Conservation (phyloP, 2,888 invertebrate genomes). For the Yponomeuta cagnagella region DNA sequence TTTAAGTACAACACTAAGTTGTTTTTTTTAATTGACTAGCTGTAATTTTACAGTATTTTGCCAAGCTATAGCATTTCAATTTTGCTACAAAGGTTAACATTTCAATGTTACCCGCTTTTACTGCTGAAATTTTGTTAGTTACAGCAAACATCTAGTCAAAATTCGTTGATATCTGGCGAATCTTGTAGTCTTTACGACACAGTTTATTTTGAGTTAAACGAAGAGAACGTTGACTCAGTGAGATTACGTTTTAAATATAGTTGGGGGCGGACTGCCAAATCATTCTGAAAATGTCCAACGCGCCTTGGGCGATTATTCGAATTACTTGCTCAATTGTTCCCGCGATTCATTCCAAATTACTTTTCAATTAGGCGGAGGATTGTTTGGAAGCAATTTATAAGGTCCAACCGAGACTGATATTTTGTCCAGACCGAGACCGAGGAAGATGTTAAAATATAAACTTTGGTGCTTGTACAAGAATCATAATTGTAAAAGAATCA, state of each 20-base stretch:
- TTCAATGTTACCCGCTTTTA: no score
- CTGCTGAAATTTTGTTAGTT: not conserved
- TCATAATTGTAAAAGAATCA: no score
- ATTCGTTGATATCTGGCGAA: not conserved
- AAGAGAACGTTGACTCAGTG: conserved; percentile 71
- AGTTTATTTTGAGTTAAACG: conserved; percentile 64
- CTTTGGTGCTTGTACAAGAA: no score
- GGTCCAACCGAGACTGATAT: no score
- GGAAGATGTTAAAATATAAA: no score
- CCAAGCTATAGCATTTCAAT: no score
- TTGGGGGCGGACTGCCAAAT: conserved; percentile 70
- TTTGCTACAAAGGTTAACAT: no score
- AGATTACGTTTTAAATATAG: conserved; percentile 74
- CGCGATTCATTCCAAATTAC: conserved; percentile 23
- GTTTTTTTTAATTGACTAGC: no score
- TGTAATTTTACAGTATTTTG: no score
- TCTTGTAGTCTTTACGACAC: conserved; percentile 30
- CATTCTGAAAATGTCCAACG: conserved; percentile 51
- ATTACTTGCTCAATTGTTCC: conserved; percentile 43
- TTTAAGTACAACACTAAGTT: no score
- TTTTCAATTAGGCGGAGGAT: conserved; percentile 18
- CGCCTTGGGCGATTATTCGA: conserved; percentile 40
- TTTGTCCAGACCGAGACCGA: no score
- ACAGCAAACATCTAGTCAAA: not conserved
- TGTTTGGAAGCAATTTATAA: conserved; percentile 1